phyloP scores from a whole-genome alignment of 2,113 vertebrate species.

The Ciconia maguari region DNA sequence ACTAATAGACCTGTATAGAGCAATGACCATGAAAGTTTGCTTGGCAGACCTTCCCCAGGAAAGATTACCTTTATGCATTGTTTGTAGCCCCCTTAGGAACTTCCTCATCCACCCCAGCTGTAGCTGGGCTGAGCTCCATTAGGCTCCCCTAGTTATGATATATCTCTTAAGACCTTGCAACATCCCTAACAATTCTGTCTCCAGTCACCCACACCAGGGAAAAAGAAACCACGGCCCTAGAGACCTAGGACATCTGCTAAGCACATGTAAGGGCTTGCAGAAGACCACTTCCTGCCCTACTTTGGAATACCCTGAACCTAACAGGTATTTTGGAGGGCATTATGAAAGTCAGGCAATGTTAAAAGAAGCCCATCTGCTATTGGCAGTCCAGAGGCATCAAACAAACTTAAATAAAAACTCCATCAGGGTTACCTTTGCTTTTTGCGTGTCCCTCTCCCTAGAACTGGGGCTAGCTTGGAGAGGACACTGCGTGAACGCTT shows the following conservation, averaged over 20 bases:
- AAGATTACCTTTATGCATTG: background rate
- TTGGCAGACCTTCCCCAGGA: background rate
- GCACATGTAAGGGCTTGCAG: too few relatives aligned
- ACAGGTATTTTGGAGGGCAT: background rate
- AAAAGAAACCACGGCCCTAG: background rate
- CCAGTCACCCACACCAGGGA: background rate
- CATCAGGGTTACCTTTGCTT: background rate
- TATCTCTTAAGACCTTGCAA: background rate
- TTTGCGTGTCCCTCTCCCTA: background rate
- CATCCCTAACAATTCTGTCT: background rate
- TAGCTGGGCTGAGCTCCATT: background rate
- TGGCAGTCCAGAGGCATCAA: background rate
- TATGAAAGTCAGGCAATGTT: background rate
- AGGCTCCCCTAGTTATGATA: background rate
- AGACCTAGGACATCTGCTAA: too few relatives aligned
- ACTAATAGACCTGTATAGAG: background rate
- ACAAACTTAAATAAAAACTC: background rate
- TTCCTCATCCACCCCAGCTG: background rate
- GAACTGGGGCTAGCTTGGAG: background rate
- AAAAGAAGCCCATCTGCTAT: background rate
- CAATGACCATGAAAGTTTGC: background rate
- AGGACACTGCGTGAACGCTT: background rate
- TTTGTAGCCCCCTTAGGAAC: background rate
- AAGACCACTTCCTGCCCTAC: background rate
- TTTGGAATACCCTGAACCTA: background rate